Percentiles rank a stretch among this genome's conserved stretches.
phyloP scores from a whole-genome alignment of 2,888 invertebrate genomes.

The Cyrtodaria siliqua region DNA sequence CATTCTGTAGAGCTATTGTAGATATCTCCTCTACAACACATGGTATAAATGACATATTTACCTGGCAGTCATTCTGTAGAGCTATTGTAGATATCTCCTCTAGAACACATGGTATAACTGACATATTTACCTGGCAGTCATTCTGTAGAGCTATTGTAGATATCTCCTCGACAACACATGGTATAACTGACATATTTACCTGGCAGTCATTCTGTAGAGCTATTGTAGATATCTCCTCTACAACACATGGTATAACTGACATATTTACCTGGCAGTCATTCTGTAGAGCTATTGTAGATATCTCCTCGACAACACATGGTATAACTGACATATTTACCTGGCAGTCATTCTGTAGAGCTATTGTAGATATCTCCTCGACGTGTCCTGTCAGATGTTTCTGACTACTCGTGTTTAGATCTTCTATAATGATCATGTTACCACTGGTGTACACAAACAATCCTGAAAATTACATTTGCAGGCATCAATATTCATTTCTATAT shows the following conservation, averaged over 20 bases:
- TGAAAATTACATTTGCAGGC: constrained; percentile 39
- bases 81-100: constrained; percentile 84
- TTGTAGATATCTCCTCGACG: constrained; percentile 83
- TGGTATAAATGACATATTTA: too few species aligned
- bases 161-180: constrained; percentile 84
- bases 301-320: constrained; percentile 78
- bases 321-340: constrained; percentile 69
- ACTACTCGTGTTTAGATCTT: constrained; percentile 82
- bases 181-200: too few species aligned
- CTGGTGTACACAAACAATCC: constrained; percentile 84
- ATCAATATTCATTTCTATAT: too few species aligned
- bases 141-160: constrained; percentile 83
- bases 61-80: constrained; percentile 84
- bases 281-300: constrained; percentile 83
- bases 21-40: constrained; percentile 84
- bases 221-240: constrained; percentile 84
- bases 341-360: constrained; percentile 83
- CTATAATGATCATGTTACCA: constrained; percentile 83
- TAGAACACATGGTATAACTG: too few species aligned
- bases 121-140: constrained; percentile 85
- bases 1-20: constrained; percentile 83
- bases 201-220: too few species aligned
- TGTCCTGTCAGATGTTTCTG: constrained; percentile 84
- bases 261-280: too few species aligned
- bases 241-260: too few species aligned